Percentiles rank a stretch among this genome's conserved stretches.
phyloP scores from a whole-genome alignment of 2,888 invertebrate species.

The Holacanthella duospinosa region DNA sequence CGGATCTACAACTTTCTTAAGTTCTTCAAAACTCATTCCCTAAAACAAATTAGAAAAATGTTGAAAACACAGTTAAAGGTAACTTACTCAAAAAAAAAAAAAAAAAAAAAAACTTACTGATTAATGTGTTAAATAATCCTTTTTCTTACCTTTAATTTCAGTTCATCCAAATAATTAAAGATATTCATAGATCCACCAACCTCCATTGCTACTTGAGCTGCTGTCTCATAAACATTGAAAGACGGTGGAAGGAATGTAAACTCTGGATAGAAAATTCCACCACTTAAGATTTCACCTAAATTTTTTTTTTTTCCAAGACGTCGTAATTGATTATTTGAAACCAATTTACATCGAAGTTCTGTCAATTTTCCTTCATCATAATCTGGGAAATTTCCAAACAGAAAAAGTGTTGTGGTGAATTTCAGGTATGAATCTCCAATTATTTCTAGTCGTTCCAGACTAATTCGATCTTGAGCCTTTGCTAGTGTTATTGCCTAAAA shows the following conservation, averaged over 20 bases:
- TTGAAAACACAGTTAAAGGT: too few species aligned
- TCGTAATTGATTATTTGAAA: conserved; percentile 78
- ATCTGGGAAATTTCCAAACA: conserved; percentile 57
- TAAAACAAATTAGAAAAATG: neutral
- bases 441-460: conserved; percentile 73
- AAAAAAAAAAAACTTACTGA: too few species aligned
- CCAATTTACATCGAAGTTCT: conserved; percentile 55
- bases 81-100: neutral
- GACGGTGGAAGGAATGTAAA: conserved; percentile 71
- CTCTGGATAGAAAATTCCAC: conserved; percentile 52
- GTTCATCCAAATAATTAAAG: neutral
- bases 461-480: conserved; percentile 61
- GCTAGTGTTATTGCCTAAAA: conserved; percentile 58
- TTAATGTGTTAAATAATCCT: too few species aligned
- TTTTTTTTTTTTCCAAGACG: conserved; percentile 55
- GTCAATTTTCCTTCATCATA: conserved; percentile 71
- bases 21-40: neutral
- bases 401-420: conserved; percentile 59
- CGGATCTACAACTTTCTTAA: too few species aligned
- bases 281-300: conserved; percentile 28
- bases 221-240: neutral
- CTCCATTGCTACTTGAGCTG: neutral
- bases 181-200: neutral
- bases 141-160: neutral
- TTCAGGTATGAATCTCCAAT: conserved; percentile 84